Base-by-base conservation (phyloP, 2,888 invertebrate species). In the Aproaerema taeniolella region DNA sequence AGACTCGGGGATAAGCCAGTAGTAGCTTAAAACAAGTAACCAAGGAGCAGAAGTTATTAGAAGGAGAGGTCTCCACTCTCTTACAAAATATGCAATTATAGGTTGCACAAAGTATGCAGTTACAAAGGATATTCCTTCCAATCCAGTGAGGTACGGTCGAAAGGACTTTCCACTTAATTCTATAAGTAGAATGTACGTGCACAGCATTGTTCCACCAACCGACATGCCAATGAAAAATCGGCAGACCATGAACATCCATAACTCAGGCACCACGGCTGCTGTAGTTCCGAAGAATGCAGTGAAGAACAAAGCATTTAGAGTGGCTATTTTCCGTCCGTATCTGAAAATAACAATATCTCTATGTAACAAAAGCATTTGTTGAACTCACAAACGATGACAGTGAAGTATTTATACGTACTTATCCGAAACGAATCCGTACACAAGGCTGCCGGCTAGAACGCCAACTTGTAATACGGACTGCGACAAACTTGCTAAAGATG, bases 1-100 rank as follows among this genome's bases (percentile, higher is more conserved):
- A 2, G 94, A 94, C 75, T 95, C 95, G 0, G 93, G 93, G 39
- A 94, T 75, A 5, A 93, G 58, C 89, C 91, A 92, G 56, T 89
- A 91, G 49, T 90, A 92, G 0, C 86, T 68, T 26, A 91, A 66
- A 3, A 92, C 80, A 24, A 91, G 47, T 4, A 78, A 55, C 66
- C 89, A 89, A 1, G 83, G 85, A 1, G 70, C 53, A 26, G 89
- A 89, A 4, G 89, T 88, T 0, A 82, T 83, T 9, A 90, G 60
- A 57, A 91, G 90, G 24, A 91, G 76, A 41, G 80, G 61, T 43
- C 88, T 79, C 91, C 91, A 91, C 28, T 90, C 88, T 38, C 88
- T 76, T 2, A 89, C 75, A 47, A 81, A 85, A 57, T 89, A 91
- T 5, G 91, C 89, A 50, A 91, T 79, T n/a, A 88, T 67, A 2